Conservation (phyloP, 2,888 invertebrate species). For the Plagodis pulveraria region DNA sequence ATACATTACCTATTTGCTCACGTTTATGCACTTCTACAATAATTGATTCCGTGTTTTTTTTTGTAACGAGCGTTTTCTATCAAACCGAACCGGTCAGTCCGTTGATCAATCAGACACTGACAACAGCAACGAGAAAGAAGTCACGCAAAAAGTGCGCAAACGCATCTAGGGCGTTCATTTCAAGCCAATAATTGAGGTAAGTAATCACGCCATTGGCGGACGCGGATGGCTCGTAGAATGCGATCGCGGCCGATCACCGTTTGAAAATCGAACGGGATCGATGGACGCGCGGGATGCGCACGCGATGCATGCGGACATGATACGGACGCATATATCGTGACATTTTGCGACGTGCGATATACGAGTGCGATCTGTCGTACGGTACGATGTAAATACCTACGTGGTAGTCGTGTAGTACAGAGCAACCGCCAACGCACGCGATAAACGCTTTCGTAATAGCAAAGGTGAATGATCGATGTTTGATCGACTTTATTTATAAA, state of each 20-base stretch:
- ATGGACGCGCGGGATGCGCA: constrained; percentile 55
- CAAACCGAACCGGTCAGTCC: constrained; percentile 44
- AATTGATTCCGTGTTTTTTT: not conserved
- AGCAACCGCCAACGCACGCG: constrained; percentile 36
- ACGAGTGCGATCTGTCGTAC: not conserved
- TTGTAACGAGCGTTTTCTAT: too few relatives aligned
- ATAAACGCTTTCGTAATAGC: constrained; percentile 43
- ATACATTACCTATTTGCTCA: not conserved
- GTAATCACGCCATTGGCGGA: constrained; percentile 43
- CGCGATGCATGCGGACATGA: constrained; percentile 58
- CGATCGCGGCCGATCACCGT: constrained; percentile 57
- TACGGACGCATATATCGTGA: constrained; percentile 74
- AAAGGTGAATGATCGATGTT: constrained; percentile 76
- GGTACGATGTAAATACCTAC: constrained; percentile 13
- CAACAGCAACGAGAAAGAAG: constrained; percentile 42
- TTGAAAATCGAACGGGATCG: constrained; percentile 62
- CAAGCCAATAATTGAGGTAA: constrained; percentile 40
- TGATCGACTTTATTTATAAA: constrained; percentile 47
- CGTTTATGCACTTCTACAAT: not conserved
- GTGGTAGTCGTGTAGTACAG: constrained; percentile 34
- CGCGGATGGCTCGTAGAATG: constrained; percentile 44
- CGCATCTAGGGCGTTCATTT: constrained; percentile 44
- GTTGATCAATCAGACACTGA: constrained; percentile 49
- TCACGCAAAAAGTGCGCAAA: constrained; percentile 42
- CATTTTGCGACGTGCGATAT: constrained; percentile 59